Evolutionary conservation across 2,888 invertebrate species (phyloP).

Genomic region (Gnatocerus cornutus): DNA sequence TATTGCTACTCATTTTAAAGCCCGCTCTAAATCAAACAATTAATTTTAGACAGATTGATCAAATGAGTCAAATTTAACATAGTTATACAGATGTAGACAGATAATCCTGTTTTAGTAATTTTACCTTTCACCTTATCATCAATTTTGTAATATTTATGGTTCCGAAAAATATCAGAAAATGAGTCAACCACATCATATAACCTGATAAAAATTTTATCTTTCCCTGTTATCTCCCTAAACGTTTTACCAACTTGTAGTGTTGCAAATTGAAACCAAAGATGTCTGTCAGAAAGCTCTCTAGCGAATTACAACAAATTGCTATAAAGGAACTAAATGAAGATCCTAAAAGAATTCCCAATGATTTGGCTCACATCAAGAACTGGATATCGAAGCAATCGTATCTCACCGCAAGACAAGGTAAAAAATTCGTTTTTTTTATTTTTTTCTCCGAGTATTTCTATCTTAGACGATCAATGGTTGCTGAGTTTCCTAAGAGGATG

Average conservation of each 20-base stretch:
- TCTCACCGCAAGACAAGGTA: slow-evolving; percentile 75
- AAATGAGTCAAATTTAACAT: no score
- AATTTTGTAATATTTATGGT: no score
- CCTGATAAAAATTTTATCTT: slow-evolving; percentile 1
- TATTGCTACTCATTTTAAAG: no score
- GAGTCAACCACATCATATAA: no score
- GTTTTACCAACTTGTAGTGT: neutral
- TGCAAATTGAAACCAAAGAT: slow-evolving; percentile 1
- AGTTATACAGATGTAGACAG: no score
- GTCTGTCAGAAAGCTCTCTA: slow-evolving; percentile 60
- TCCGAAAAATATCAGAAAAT: no score
- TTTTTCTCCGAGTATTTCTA: slow-evolving; percentile 18
- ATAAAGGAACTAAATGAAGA: slow-evolving; percentile 74
- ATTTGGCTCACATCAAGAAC: slow-evolving; percentile 73
- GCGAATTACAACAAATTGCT: slow-evolving; percentile 73
- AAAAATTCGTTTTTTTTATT: neutral
- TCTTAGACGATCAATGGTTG: slow-evolving; percentile 77
- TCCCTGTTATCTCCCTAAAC: neutral
- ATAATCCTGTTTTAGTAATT: no score
- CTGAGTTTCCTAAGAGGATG: slow-evolving; percentile 78
- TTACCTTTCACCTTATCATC: no score
- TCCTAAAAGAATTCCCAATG: slow-evolving; percentile 70
- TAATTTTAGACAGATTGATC: no score
- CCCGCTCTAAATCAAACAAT: no score
- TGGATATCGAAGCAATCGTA: slow-evolving; percentile 76